A percentile compares a stretch with the other conserved stretches of the same genome.
These are phyloP conservation scores for Felis catus DNA, from an alignment of 2,113 vertebrate genomes.

Conservation along the genomic window F.catus_Fca126_mat1.0 CM031419.1:22526001-22526500, in stretches of 20 bases:
- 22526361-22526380: not conserved
- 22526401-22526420: not conserved
- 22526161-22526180: not conserved
- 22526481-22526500: not conserved
- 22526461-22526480: not conserved
- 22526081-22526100: not conserved
- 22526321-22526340: not conserved
- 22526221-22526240: not conserved
- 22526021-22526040: not conserved
- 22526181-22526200: not conserved
- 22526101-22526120: not conserved
- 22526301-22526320: not conserved
- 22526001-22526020: not conserved
- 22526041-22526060: not conserved
- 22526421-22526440: not conserved
- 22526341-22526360: not conserved
- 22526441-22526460: not conserved
- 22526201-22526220: not conserved
- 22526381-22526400: not conserved
- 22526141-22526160: not conserved
- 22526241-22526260: not conserved
- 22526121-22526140: not conserved
- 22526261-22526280: not conserved
- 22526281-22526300: not conserved
- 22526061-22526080: not conserved